Evolutionary conservation across 2,113 vertebrate genomes (phyloP).

Genomic region (Piaya cayana): DNA sequence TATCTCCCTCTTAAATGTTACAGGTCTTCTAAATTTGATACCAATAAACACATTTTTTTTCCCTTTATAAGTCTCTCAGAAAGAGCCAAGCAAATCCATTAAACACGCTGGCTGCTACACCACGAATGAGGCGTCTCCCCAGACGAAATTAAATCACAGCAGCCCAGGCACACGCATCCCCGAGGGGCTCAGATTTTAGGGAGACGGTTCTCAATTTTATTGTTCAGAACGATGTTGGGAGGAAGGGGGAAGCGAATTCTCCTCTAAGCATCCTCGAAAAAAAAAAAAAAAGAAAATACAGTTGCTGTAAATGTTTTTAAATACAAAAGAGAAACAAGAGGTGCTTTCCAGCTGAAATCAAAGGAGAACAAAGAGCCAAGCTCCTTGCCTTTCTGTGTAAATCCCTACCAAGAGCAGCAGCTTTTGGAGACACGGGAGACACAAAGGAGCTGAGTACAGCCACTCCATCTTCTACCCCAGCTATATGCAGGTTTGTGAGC

Average conservation of each 20-base stretch:
- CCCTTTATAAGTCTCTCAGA: background rate
- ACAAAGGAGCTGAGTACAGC: background rate
- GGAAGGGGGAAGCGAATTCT: background rate
- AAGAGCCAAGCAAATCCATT: slow-evolving; percentile 12
- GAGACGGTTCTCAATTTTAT: background rate
- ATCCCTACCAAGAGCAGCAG: background rate
- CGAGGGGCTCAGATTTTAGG: background rate
- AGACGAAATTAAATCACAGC: background rate
- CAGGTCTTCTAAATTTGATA: background rate
- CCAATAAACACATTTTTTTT: slow-evolving; percentile 27
- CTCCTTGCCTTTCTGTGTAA: background rate
- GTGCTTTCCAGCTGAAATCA: background rate
- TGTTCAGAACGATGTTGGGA: background rate
- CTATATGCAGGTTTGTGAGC: rapidly evolving
- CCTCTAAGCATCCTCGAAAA: background rate
- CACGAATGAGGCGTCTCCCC: rapidly evolving
- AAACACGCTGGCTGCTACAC: background rate
- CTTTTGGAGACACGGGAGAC: background rate
- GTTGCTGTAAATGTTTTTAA: background rate
- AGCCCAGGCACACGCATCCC: background rate
- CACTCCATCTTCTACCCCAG: rapidly evolving
- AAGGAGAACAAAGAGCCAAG: background rate
- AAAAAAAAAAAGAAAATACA: background rate
- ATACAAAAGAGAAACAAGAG: background rate
- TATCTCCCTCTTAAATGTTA: background rate